These are phyloP conservation scores for Acanthurus leucopareius DNA, from an alignment of 2,797 vertebrate species.

Conservation along the genomic window DNA sequence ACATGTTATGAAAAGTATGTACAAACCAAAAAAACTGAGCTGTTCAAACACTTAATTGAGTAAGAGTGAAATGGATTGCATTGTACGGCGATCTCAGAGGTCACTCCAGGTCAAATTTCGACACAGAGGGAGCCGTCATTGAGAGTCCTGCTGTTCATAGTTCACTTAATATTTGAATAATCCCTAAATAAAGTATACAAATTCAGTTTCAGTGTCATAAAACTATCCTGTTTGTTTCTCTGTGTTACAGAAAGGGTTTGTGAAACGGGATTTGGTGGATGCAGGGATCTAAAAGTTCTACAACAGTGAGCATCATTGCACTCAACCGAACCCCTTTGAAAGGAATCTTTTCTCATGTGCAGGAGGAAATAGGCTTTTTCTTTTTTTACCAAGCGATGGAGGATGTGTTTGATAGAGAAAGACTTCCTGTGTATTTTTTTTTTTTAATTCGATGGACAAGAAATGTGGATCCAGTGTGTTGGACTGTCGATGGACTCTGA, in stretches of 20 bases:
- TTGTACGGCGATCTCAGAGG: conserved; percentile 4
- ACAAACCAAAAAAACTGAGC: neutral
- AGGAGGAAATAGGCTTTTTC: conserved; percentile 20
- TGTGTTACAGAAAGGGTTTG: conserved; percentile 83
- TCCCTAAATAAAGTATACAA: neutral
- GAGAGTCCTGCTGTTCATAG: too few species aligned
- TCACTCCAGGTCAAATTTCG: neutral
- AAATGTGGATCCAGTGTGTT: conserved; percentile 2
- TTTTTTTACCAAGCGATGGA: conserved; percentile 2
- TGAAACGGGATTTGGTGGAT: conserved; percentile 69
- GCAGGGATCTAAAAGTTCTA: conserved; percentile 45
- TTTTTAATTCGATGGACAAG: conserved; percentile 34
- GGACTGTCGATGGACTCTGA: conserved; percentile 56
- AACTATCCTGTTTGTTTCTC: conserved; percentile 36
- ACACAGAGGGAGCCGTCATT: neutral
- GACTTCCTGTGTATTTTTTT: conserved; percentile 28
- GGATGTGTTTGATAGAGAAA: conserved; percentile 20
- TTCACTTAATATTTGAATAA: neutral
- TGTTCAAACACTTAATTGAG: neutral
- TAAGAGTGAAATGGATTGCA: neutral
- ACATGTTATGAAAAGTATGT: neutral
- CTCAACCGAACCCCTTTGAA: conserved; percentile 8
- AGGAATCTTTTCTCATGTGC: neutral
- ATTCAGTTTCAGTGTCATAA: neutral
- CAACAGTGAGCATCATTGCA: neutral